These are phyloP conservation scores for Enoplosus armatus DNA, from an alignment of 2,797 vertebrate genomes.

Conservation along the genomic window DNA sequence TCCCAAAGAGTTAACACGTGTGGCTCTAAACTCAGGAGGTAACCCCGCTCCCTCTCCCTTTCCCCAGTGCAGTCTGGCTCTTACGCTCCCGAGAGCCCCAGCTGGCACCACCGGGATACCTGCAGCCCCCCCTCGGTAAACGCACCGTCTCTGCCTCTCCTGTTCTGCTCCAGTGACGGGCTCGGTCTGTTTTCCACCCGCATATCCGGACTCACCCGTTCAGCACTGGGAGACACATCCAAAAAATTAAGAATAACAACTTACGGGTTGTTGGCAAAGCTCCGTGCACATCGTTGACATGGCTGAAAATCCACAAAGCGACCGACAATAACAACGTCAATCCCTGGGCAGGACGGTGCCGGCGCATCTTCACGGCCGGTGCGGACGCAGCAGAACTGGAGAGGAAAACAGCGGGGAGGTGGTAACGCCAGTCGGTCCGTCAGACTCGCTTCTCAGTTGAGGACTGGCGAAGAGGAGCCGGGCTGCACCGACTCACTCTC, in stretches of 20 bases:
- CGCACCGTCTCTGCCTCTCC: conserved; percentile 6
- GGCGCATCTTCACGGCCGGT: conserved; percentile 79
- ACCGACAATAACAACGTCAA: conserved; percentile 72
- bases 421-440: conserved; percentile 59
- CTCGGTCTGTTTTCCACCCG: not conserved
- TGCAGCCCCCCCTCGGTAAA: conserved; percentile 45
- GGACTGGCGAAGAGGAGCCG: conserved; percentile 73
- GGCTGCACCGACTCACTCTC: conserved; percentile 57
- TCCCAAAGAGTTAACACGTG: conserved; percentile 30
- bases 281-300: conserved; percentile 74
- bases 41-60: not conserved
- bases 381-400: conserved; percentile 55
- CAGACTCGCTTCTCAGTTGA: conserved; percentile 70
- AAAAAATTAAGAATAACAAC: conserved; percentile 61
- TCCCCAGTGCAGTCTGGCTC: conserved; percentile 10
- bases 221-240: not conserved
- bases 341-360: conserved; percentile 75
- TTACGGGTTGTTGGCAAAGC: conserved; percentile 86
- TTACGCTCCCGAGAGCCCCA: not conserved
- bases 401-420: conserved; percentile 33
- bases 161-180: conserved; percentile 20
- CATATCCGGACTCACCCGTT: not conserved
- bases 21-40: conserved; percentile 37
- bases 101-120: conserved; percentile 47
- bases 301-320: conserved; percentile 85